Evolutionary conservation across 2,113 vertebrate genomes (phyloP), one percentile per base, ranked within the genome.

Genomic region (Mellivora capensis): DNA sequence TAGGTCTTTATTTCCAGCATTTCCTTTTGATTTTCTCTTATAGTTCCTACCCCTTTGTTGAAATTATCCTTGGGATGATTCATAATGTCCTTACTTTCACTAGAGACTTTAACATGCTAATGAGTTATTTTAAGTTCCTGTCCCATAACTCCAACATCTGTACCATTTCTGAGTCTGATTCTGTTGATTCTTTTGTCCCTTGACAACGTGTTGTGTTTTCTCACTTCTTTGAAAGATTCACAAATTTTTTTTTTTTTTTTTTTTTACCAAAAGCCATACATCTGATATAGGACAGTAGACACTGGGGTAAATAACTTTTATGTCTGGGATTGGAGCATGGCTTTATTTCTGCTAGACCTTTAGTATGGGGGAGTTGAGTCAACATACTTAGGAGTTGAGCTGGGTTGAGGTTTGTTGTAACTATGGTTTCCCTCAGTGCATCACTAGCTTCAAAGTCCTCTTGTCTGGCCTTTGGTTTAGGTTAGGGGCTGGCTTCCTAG

Each of bases 181-280:
- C 86, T 83, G 8, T 71, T 83, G 81, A 34, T 54, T 79, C 31
- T 95, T 96, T 93, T 91, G 27, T 87, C 87, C 95, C 90, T 87
- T 91, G 69, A 88, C 11, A 52, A 18, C 17, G n/a, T n/a, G 12
- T 18, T 83, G 15, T 20, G 18, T 31, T 15, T 61, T 34, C 7
- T 47, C 21, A 67, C 21, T 59, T 59, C 2, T 84, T 37, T 54
- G 42, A 77, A 31, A n/a, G 13, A 10, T n/a, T 72, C 67, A 64
- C 25, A 39, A 2, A n/a, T n/a, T n/a, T 6, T 42, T 91, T 87
- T 57, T 29, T 47, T 47, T 6, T 39, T 91, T 87, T 57, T 29
- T n/a, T 59, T n/a, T 18, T 1, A 54, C 52, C 52, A 27, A 72
- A 94, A 89, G 17, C 18, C 72, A 39, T 21, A 52, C 18, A 13